Percentiles rank a stretch among this genome's conserved stretches.
These are phyloP conservation scores for Sebastes jordani DNA, from an alignment of 2,797 vertebrate species.

Conservation along the genomic window DNA sequence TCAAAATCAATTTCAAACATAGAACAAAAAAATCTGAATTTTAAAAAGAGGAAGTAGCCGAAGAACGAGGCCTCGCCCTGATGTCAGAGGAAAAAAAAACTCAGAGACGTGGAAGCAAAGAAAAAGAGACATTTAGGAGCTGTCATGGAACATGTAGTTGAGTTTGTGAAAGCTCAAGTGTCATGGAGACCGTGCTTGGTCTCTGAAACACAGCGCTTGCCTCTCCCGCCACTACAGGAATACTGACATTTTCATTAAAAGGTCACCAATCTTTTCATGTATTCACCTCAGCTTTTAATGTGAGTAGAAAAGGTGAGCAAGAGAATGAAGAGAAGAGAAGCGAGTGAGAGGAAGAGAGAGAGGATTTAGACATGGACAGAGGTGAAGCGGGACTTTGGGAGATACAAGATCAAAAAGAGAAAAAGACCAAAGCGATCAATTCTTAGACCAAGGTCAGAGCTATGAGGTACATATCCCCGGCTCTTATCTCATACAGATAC, in stretches of 20 bases:
- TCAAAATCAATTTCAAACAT: background rate
- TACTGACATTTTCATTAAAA: constrained; percentile 87
- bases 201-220: constrained; percentile 55
- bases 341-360: constrained; percentile 72
- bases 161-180: constrained; percentile 67
- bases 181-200: constrained; percentile 57
- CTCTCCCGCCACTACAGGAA: constrained; percentile 69
- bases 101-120: background rate
- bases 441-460: constrained; percentile 67
- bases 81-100: background rate
- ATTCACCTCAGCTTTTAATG: constrained; percentile 86
- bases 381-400: constrained; percentile 55
- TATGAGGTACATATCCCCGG: constrained; percentile 47
- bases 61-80: background rate
- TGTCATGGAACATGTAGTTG: constrained; percentile 60
- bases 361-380: constrained; percentile 55
- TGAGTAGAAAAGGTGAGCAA: constrained; percentile 84
- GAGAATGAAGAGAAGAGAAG: constrained; percentile 81
- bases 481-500: constrained; percentile 65
- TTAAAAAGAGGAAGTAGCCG: background rate
- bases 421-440: constrained; percentile 73
- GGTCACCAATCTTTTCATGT: constrained; percentile 85
- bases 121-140: constrained; percentile 65
- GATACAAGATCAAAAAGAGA: constrained; percentile 78
- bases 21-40: background rate